Evolutionary conservation across 1,140 invertebrate species (phyloP).

Genomic region (Portunus trituberculatus): DNA sequence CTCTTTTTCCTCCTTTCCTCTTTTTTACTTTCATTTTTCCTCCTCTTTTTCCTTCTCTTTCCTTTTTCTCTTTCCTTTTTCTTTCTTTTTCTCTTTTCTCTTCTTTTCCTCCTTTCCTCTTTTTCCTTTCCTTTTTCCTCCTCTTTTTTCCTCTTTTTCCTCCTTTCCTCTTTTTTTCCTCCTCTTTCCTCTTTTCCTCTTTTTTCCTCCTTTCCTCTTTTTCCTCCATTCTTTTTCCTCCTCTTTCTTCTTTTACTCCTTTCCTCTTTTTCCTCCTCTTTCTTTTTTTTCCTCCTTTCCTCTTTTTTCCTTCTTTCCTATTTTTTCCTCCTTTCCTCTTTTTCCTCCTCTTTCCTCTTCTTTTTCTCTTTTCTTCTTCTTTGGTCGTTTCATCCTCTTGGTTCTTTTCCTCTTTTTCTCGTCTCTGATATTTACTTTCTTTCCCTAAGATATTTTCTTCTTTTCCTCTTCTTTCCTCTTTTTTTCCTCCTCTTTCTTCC

Average conservation of each 20-base stretch:
- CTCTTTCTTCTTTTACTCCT: too few species aligned
- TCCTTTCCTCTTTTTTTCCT: neutral
- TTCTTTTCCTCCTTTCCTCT: too few species aligned
- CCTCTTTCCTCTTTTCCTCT: too few species aligned
- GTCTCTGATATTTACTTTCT: too few species aligned
- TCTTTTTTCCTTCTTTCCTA: neutral
- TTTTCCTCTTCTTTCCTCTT: neutral
- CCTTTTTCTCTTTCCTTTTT: neutral
- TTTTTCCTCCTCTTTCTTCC: neutral
- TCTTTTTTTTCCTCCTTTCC: neutral
- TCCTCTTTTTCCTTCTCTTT: neutral
- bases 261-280: too few species aligned
- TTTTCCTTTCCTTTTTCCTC: neutral
- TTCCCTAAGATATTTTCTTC: too few species aligned
- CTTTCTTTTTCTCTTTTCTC: neutral
- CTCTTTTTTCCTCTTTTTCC: neutral
- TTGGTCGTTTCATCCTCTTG: neutral
- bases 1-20: neutral
- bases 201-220: too few species aligned
- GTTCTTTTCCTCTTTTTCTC: neutral
- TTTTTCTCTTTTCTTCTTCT: neutral
- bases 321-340: neutral
- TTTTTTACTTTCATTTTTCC: neutral
- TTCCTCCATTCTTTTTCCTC: neutral
- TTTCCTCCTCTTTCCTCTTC: neutral